Base-by-base conservation (phyloP, 2,888 invertebrate species). In the Clanis bilineata region DNA sequence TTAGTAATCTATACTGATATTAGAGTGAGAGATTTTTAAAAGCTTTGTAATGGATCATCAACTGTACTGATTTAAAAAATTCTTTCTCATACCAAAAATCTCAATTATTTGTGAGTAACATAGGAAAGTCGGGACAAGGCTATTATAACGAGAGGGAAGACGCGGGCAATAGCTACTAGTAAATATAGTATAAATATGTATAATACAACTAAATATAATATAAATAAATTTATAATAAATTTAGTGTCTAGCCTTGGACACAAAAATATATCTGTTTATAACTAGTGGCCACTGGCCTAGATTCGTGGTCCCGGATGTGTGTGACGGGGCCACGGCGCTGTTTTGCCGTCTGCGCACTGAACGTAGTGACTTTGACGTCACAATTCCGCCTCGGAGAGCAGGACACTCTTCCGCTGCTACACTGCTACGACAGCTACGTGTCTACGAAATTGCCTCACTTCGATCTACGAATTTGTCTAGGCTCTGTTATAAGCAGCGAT, bases 281-380 rank as follows among this genome's bases (percentile, higher is more conserved):
- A 38, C 23, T 39, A 23, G 69, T 77, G 79, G 63, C 76, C 80
- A 23, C 68, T 77, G 79, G 63, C 76, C 80, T 74, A 80, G 71
- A 72, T 80, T 75, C 65, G 39, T 64, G 65, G 67, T 70, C 70
- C 74, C 79, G 80, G 80, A 80, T 77, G 75, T 73, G 72, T 78
- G 64, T 70, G 70, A 64, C 73, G 73, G 68, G 68, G 69, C 65
- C 66, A 65, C 69, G 72, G 71, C 69, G 65, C 25, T 10, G n/a
- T n/a, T n/a, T n/a, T n/a, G 67, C 69, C 72, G 62, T 68, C 71
- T 66, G 60, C 68, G 68, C 67, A 65, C 67, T 67, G 66, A 72
- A 71, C 72, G 69, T 62, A 69, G 68, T 68, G 69, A 68, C 71
- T 70, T 64, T 76, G 77, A 74, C 79, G 80, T 80, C 76, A 74